Base-by-base conservation (phyloP, 2,113 vertebrate genomes). In the Rhombomys opimus region DNA sequence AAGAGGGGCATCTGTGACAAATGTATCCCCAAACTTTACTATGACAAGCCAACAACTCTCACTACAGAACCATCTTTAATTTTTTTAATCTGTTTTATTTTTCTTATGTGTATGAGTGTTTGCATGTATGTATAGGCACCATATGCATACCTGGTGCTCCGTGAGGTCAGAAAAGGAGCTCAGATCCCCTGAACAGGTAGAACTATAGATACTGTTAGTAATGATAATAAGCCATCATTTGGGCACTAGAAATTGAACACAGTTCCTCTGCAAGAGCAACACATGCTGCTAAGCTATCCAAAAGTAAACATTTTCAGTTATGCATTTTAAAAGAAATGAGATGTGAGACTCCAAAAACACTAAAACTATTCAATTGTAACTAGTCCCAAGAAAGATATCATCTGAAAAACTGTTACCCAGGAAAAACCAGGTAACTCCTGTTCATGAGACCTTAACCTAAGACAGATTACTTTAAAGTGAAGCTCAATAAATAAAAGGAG, bases 301-400 rank as follows among this genome's bases (percentile, higher is more conserved):
- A 82, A 85, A 46, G 25, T 7, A 86, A 84, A 32, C 67, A 41
- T 50, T 32, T 90, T 87, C 68, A 68, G 87, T 76, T 87, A 41
- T 20, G 5, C 35, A 96, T n/a, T 85, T 88, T 77, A 68, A 96
- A 94, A 80, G 2, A 65, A 61, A 6, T 13, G 73, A 96, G 67
- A 75, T 67, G 4, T 85, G 41, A 87, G 59, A 59, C n/a, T 90
- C 35, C 50, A 88, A 94, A 96, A 95, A 23, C 13, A 30, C 30
- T 30, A 78, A 91, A 46, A 63, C 76, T 89, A 10, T 82, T 84
- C 91, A 91, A 73, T 30, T 59, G 50, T 27, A 82, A 93, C 11
- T 2, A 76, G 25, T 87, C 25, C 81, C 15, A 95, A 89, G 27
- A 80, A 77, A 87, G 65, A 35, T 5, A 70, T 23, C 14, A 70